Base-by-base conservation (phyloP, 2,113 vertebrate genomes). In the Rhea americana region DNA sequence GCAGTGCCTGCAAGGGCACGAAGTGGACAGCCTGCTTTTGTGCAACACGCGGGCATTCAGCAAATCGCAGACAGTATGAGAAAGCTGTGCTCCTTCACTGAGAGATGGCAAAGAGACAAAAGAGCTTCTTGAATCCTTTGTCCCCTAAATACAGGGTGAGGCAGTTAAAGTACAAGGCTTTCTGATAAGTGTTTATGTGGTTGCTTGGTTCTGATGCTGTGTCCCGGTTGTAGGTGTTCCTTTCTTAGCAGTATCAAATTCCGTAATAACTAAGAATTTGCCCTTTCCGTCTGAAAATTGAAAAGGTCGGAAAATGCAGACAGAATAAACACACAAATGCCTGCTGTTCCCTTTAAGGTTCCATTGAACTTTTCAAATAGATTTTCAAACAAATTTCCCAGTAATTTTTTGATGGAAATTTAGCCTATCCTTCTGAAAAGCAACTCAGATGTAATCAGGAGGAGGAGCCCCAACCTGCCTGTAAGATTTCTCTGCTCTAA, bases 61-160 rank as follows among this genome's bases (percentile, higher is more conserved):
- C 61, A 90, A 78, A 93, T 83, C n/a, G 83, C 43, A 1, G 8
- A 24, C 61, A 56, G 83, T 77, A 67, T 61, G 45, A 93, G 73
- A 78, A 89, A 43, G 43, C 66, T 85, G 19, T 65, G 20, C 85
- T 95, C 25, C 22, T 91, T 85, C 63, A 84, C 48, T 87, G 87
- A 91, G 63, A 82, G 24, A 63, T 81, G 61, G 22, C 35, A 87
- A 81, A 79, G 59, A 91, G 91, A 68, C 79, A 77, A 73, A 96
- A 93, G 43, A 78, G 89, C 79, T 93, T 91, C 73, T 90, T 91
- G 43, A 93, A 28, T 93, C 80, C 85, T 89, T 94, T 93, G 85
- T 93, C 61, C 66, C 45, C 13, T 84, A 88, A 96, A 80, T 93
- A 58, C 80, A 79, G 65, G 85, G 72, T 75, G 82, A 95, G 82